These are phyloP conservation scores for Timema cristinae DNA, from an alignment of 2,888 invertebrate species.

Conservation along the genomic window DNA sequence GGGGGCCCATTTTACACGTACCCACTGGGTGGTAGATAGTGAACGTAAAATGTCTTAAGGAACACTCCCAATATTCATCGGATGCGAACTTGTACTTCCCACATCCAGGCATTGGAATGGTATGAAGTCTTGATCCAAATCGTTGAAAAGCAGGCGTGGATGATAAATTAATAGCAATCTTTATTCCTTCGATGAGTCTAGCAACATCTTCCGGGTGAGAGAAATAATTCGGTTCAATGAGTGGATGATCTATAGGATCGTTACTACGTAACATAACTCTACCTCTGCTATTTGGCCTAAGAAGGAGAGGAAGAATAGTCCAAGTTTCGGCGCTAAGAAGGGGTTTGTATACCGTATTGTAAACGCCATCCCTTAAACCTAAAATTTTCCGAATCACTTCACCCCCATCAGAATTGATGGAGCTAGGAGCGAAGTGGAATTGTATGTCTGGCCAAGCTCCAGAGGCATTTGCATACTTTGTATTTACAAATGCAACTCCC, in stretches of 20 bases:
- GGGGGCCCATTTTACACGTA: conserved; percentile 84
- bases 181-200: conserved; percentile 60
- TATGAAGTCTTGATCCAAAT: conserved; percentile 74
- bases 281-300: conserved; percentile 85
- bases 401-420: conserved; percentile 76
- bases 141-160: conserved; percentile 74
- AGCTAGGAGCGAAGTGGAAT: conserved; percentile 82
- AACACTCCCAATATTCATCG: conserved; percentile 85
- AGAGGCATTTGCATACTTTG: conserved; percentile 74
- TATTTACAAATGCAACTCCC: conserved; percentile 81
- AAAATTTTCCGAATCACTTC: conserved; percentile 73
- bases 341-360: conserved; percentile 81
- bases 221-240: conserved; percentile 90
- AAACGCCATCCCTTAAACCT: conserved; percentile 73
- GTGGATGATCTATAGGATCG: conserved; percentile 78
- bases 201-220: conserved; percentile 77
- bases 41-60: conserved; percentile 72
- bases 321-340: conserved; percentile 74
- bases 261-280: conserved; percentile 76
- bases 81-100: conserved; percentile 65
- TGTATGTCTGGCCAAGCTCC: conserved; percentile 81
- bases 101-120: conserved; percentile 79
- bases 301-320: conserved; percentile 73
- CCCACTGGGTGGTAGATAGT: conserved; percentile 82
- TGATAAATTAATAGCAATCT: conserved; percentile 53